Conservation (phyloP, 2,888 invertebrate species). For the Holacanthella duospinosa region DNA sequence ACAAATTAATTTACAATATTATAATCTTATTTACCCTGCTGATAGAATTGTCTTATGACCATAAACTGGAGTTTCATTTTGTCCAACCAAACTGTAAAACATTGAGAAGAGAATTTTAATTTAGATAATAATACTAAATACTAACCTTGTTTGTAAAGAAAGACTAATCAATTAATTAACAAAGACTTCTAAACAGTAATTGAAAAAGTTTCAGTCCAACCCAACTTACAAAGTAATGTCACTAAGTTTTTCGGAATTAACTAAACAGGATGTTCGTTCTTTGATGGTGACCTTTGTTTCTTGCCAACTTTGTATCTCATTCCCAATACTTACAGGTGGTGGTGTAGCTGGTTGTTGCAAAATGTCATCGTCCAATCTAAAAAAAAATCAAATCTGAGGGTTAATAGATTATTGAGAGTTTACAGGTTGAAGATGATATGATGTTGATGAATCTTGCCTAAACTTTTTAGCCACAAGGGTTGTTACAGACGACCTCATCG, state of each 20-base stretch:
- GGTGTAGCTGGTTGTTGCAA: neutral
- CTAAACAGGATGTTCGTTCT: slow-evolving; percentile 60
- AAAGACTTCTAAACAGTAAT: neutral
- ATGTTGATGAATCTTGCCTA: too few species aligned
- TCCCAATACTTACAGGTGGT: neutral
- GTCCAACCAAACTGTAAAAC: slow-evolving; percentile 54
- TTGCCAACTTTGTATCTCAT: slow-evolving; percentile 44
- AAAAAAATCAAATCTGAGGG: too few species aligned
- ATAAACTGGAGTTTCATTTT: slow-evolving; percentile 50
- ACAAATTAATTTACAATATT: neutral
- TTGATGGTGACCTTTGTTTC: slow-evolving; percentile 63
- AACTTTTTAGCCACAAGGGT: too few species aligned
- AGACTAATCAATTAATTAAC: neutral
- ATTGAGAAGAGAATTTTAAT: neutral
- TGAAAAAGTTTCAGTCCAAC: neutral
- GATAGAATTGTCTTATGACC: slow-evolving; percentile 69
- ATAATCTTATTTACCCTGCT: slow-evolving; percentile 46
- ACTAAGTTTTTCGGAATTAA: slow-evolving; percentile 54
- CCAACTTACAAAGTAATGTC: slow-evolving; percentile 59
- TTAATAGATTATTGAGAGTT: too few species aligned
- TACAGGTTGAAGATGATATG: too few species aligned
- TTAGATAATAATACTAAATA: too few species aligned
- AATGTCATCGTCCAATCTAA: neutral
- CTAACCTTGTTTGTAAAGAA: neutral
- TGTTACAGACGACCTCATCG: too few species aligned